Evolutionary conservation across 2,113 vertebrate genomes (phyloP), one percentile per base, ranked within the genome.

Genomic region (Calidris pygmaea): DNA sequence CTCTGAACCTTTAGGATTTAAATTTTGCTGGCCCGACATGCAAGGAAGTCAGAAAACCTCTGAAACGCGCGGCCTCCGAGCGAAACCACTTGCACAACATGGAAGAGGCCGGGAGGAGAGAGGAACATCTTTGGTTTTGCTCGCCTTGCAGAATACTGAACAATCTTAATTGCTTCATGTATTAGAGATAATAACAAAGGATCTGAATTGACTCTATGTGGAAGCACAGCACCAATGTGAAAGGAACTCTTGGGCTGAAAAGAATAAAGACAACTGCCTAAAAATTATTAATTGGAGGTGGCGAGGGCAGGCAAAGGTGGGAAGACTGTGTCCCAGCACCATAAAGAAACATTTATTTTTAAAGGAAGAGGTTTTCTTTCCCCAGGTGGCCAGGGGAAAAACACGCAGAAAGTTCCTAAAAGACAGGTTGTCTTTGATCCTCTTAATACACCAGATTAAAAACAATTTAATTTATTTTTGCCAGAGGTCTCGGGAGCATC

Each of bases 11-110:
- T 39, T 20, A 68, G 60, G 65, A 93, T 93, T 94, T 85, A 82
- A 78, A 89, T 94, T 65, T 50, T 87, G 86, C 83, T 89, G 80
- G 65, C 60, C 73, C 5, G 6, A 81, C 65, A 75, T 6, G 24
- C 39, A 90, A 84, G 60, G 68, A 87, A 89, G 30, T 32, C 62
- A 86, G 45, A 92, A 93, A 93, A 89, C 30, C 76, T 92, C 90
- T 0, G 0, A 85, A 94, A 89, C 0, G 0, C 0, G 0, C 3
- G 2, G 80, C 59, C 60, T 90, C 73, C 7, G 3, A 82, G 77
- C 0, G 0, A 94, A 95, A 95, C 34, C 10, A 2, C 76, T 60
- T 73, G 43, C 66, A 90, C 59, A 81, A 60, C 2, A 1, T 37
- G 17, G 24, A 92, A 90, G n/a, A 80, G 43, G 37, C 26, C 43